These are phyloP conservation scores for Monoplex corrugatus DNA, from an alignment of 2,888 invertebrate species.

Conservation along the genomic window DNA sequence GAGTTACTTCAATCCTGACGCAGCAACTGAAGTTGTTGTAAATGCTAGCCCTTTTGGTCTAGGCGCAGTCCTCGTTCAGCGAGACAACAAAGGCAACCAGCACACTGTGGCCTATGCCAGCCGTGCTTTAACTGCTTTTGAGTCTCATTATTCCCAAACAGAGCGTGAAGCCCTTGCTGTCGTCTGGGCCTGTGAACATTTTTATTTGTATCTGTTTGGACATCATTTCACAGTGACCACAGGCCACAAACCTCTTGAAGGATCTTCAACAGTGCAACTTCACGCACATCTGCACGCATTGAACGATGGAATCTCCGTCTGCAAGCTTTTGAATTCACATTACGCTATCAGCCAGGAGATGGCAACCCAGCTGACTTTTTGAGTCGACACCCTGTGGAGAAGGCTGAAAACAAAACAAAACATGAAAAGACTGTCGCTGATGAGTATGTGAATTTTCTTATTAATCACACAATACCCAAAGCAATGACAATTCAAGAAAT, in stretches of 20 bases:
- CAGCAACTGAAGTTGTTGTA: conserved; percentile 60
- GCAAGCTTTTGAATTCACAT: conserved; percentile 55
- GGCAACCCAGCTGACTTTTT: conserved; percentile 64
- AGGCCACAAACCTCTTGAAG: conserved; percentile 70
- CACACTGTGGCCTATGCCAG: conserved; percentile 58
- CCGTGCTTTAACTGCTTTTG: conserved; percentile 60
- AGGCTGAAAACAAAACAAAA: conserved; percentile 31
- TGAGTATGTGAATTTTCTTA: conserved; percentile 54
- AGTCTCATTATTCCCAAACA: conserved; percentile 66
- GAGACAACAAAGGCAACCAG: conserved; percentile 56
- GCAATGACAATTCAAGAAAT: conserved; percentile 58
- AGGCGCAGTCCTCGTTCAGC: conserved; percentile 62
- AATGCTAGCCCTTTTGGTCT: conserved; percentile 66
- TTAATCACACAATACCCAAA: conserved; percentile 56
- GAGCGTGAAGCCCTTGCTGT: conserved; percentile 68
- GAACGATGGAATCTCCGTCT: conserved; percentile 61
- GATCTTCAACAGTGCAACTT: conserved; percentile 64
- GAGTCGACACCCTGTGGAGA: conserved; percentile 57
- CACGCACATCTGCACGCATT: conserved; percentile 60
- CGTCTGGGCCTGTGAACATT: conserved; percentile 70
- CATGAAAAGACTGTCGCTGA: conserved; percentile 50
- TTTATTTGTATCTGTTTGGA: conserved; percentile 69
- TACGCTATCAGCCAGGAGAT: conserved; percentile 60
- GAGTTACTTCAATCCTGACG: conserved; percentile 60
- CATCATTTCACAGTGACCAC: conserved; percentile 62